Percentiles rank a stretch among this genome's conserved stretches.
These are phyloP conservation scores for Druon quercuslanigerum DNA, from an alignment of 1,140 invertebrate genomes.

Conservation along the genomic window DNA sequence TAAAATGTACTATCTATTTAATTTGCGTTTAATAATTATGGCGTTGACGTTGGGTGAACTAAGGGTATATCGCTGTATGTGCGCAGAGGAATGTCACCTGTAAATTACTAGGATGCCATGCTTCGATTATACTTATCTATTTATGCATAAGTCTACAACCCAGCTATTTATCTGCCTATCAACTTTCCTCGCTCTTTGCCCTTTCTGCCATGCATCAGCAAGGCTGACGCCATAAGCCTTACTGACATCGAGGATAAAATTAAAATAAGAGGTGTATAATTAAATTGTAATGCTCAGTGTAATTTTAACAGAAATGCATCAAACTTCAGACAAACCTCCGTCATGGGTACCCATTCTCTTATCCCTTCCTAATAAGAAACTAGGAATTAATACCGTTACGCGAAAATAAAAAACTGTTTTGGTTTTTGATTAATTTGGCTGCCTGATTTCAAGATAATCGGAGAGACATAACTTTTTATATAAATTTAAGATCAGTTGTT, in stretches of 20 bases:
- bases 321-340: neutral
- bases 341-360: neutral
- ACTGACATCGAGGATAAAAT: constrained; percentile 1
- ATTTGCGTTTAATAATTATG: too few species aligned
- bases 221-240: neutral
- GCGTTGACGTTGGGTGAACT: too few species aligned
- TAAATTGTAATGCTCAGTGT: neutral
- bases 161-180: constrained; percentile 4
- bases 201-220: constrained; percentile 4
- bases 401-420: too few species aligned
- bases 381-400: too few species aligned
- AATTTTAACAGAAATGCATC: neutral
- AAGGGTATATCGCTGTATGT: too few species aligned
- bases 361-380: too few species aligned
- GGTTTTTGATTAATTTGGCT: too few species aligned
- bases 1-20: too few species aligned
- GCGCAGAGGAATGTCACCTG: neutral
- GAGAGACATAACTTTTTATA: too few species aligned
- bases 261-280: constrained; percentile 7
- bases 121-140: constrained; percentile 4
- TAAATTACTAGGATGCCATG: constrained; percentile 5
- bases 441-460: too few species aligned
- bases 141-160: constrained; percentile 11
- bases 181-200: constrained; percentile 23
- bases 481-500: too few species aligned